phyloP scores from a whole-genome alignment of 2,113 vertebrate species.

The Sarotherodon lohbergeri region DNA sequence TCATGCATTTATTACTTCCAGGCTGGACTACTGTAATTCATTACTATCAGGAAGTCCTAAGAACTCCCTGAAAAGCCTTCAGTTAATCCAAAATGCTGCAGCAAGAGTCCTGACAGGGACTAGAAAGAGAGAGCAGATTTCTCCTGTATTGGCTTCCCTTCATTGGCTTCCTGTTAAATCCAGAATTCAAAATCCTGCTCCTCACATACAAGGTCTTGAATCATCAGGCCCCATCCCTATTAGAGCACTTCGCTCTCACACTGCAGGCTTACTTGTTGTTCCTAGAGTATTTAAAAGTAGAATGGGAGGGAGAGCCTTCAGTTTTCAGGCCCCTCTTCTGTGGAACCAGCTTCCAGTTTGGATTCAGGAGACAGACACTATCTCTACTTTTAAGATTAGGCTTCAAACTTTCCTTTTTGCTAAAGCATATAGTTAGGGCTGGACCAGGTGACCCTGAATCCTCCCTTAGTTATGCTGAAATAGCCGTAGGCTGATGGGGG shows the following conservation, averaged over 20 bases:
- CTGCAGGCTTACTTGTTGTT: too few species aligned
- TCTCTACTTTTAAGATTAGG: rapidly evolving
- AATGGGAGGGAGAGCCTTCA: not conserved
- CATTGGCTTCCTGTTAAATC: not conserved
- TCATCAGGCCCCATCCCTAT: too few species aligned
- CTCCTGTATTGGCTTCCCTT: rapidly evolving
- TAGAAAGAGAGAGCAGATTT: not conserved
- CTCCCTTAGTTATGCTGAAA: not conserved
- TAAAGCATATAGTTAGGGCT: too few species aligned
- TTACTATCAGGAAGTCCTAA: not conserved
- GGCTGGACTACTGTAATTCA: not conserved
- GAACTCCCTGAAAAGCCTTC: not conserved
- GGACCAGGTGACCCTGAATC: too few species aligned
- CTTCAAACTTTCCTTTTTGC: too few species aligned
- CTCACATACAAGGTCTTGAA: not conserved
- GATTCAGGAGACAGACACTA: not conserved
- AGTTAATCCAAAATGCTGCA: rapidly evolving
- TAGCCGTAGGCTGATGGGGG: rapidly evolving
- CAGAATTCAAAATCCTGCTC: not conserved
- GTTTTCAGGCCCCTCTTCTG: not conserved
- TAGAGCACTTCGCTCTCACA: too few species aligned
- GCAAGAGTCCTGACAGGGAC: not conserved
- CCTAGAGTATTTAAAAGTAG: too few species aligned
- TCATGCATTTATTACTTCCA: not conserved
- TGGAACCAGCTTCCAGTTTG: not conserved